Base-by-base conservation (phyloP, 2,113 vertebrate species). In the Chaetorhynchus papuensis region DNA sequence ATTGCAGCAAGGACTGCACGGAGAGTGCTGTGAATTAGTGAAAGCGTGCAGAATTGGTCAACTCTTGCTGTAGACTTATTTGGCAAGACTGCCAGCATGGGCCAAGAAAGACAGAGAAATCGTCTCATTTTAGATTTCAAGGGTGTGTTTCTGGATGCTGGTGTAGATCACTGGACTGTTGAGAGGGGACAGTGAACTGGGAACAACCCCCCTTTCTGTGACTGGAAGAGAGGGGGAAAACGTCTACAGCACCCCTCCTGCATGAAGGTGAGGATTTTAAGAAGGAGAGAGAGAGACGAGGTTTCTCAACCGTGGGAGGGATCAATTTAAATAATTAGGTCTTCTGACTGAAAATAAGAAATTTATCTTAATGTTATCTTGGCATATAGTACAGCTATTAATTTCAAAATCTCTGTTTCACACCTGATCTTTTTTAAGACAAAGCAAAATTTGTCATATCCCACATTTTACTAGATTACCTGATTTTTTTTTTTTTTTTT, bases 211-310 rank as follows among this genome's bases (percentile, higher is more conserved):
- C 10, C 15, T 39, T 50, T 86, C 41, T 10, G 0, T 15, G 31
- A 41, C 56, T 75, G 18, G 15, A 60, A 65, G 20, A 77, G 30
- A 44, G 2, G 3, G 6, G 5, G 7, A n/a, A 82, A 72, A 56
- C 1, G 1, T 56, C 10, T 56, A 37, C 17, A 45, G 11, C 8
- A 77, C 3, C 9, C 3, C 6, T 69, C 2, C 8, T 54, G 2
- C 10, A 15, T n/a, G 20, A 81, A 81, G 7, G 19, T 41, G 11
- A 31, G 9, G 30, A 50, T 78, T 72, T 30, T 47, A 57, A 81
- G 24, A n/a, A 66, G 31, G 6, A 8, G 15, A 66, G 24, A 39
- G 30, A 37, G 49, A 27, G 20, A 35, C 31, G 24, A 57, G 7
- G 4, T 54, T 77, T 74, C 41, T 69, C 21, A 64, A 1, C 3